Evolutionary conservation across 2,888 invertebrate genomes (phyloP).

Genomic region (Philaethria dido): DNA sequence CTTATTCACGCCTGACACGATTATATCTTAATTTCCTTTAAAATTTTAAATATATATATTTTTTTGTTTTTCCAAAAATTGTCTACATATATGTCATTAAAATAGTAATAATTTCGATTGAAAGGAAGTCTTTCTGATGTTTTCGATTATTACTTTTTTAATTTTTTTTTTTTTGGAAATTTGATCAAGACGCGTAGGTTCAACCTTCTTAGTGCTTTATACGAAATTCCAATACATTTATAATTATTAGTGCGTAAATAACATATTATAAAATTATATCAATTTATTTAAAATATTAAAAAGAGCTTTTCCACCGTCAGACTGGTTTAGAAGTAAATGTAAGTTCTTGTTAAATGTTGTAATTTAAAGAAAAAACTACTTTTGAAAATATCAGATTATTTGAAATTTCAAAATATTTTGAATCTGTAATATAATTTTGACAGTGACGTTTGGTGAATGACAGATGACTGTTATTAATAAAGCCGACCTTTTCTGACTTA

Average conservation of each 20-base stretch:
- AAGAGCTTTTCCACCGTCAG: constrained; percentile 6
- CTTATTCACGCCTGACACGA: too few relatives aligned
- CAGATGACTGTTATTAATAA: constrained; percentile 11
- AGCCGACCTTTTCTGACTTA: constrained; percentile 18
- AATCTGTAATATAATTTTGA: background rate
- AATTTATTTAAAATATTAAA: background rate
- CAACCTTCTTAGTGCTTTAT: too few relatives aligned
- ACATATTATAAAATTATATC: background rate
- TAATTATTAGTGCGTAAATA: background rate
- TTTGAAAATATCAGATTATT: background rate
- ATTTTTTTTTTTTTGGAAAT: too few relatives aligned
- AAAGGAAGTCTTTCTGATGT: too few relatives aligned
- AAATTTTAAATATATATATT: too few relatives aligned
- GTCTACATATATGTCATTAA: too few relatives aligned
- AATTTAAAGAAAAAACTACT: background rate
- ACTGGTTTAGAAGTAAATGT: constrained; percentile 10
- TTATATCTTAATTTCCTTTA: too few relatives aligned
- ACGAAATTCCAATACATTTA: background rate
- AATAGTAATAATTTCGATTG: too few relatives aligned
- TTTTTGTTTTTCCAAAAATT: too few relatives aligned
- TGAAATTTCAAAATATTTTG: background rate
- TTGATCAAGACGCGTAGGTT: too few relatives aligned
- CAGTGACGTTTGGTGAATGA: constrained; percentile 11
- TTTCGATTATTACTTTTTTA: too few relatives aligned
- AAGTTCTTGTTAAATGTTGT: background rate